Conservation (phyloP, 2,888 invertebrate species). For the Gibbula magus region DNA sequence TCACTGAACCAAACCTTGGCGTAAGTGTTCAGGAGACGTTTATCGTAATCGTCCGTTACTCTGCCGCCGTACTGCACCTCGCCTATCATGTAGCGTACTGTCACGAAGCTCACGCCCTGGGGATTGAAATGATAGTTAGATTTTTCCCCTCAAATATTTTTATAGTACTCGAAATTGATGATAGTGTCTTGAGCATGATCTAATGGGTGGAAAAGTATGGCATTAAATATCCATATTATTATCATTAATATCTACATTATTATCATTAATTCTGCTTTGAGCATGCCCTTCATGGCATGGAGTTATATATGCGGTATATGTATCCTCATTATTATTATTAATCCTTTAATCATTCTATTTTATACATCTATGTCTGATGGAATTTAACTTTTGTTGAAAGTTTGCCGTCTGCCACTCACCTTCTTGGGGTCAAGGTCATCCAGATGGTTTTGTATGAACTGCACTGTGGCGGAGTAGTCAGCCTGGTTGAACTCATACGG, state of each 20-base stretch:
- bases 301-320: too few relatives aligned
- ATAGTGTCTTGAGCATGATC: too few relatives aligned
- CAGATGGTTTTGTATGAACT: constrained; percentile 96
- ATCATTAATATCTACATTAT: too few relatives aligned
- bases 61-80: constrained; percentile 90
- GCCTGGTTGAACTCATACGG: constrained; percentile 98
- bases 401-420: constrained; percentile 65
- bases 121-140: constrained; percentile 26
- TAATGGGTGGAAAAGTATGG: too few relatives aligned
- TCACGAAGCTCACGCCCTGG: constrained; percentile 95
- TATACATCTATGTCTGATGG: background rate
- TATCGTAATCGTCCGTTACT: constrained; percentile 98
- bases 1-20: constrained; percentile 96
- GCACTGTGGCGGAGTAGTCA: constrained; percentile 95
- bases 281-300: too few relatives aligned
- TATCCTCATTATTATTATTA: too few relatives aligned
- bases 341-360: background rate
- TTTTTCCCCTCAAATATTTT: background rate
- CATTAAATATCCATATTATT: too few relatives aligned
- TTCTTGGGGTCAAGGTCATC: constrained; percentile 98
- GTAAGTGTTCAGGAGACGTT: constrained; percentile 92
- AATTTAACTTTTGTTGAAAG: background rate
- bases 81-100: constrained; percentile 97
- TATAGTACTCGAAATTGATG: background rate
- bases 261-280: too few relatives aligned